Percentiles rank a stretch among this genome's conserved stretches.
phyloP scores from a whole-genome alignment of 37 sponge, comb jelly and placozoan species.

The Oopsacas minuta region DNA sequence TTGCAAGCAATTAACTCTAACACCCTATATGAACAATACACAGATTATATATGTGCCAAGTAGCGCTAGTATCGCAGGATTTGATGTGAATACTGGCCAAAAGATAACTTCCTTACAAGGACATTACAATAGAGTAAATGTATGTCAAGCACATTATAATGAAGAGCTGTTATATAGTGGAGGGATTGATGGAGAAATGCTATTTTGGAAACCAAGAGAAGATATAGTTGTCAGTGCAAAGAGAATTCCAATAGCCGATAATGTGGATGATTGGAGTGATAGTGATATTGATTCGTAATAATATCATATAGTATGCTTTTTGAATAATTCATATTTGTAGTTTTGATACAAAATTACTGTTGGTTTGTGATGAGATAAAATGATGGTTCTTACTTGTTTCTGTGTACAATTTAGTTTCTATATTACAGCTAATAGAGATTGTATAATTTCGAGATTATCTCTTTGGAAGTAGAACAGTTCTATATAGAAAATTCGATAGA shows the following conservation, averaged over 20 bases:
- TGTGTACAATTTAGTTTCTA: no score
- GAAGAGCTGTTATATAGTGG: not conserved
- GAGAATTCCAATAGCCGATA: not conserved
- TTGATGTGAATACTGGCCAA: not conserved
- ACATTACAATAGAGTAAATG: not conserved
- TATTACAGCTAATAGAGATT: no score
- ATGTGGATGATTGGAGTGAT: slow-evolving; percentile 8
- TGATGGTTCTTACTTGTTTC: no score
- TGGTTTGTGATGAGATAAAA: no score
- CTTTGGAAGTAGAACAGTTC: no score
- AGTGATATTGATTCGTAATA: not conserved
- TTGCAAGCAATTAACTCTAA: not conserved
- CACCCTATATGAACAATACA: not conserved
- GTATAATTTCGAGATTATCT: no score
- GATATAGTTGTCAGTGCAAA: not conserved
- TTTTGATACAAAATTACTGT: not conserved
- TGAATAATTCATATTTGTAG: not conserved
- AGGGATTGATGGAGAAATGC: not conserved
- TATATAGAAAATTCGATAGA: no score
- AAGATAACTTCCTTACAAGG: not conserved
- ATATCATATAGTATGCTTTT: not conserved
- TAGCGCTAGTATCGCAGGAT: not conserved
- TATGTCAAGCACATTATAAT: not conserved
- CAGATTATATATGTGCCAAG: not conserved
- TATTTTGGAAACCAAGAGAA: slow-evolving; percentile 18